Evolutionary conservation across 2,113 vertebrate species (phyloP), one percentile per base, ranked within the genome.

Genomic region (Zosterops lateralis): DNA sequence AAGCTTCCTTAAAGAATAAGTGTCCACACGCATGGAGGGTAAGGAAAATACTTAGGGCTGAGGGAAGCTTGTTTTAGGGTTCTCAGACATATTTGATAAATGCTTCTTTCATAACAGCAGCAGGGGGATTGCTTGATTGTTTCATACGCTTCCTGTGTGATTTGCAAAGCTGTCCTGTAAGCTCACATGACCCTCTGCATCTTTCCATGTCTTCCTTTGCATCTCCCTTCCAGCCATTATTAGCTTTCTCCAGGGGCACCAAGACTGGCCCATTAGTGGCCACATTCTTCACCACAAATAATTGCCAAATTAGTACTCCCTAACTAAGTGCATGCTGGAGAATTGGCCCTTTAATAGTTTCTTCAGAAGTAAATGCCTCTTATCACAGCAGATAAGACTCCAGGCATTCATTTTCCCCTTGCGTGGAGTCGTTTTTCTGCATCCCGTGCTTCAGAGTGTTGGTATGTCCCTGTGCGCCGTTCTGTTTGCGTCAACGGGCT

Each of bases 221-320:
- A 0, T 73, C 22, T 62, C 25, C 54, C 32, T 93, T 73, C 32
- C 72, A 84, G 67, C 14, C 75, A 25, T 42, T 70, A 71, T 62
- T 85, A 62, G 65, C 50, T 86, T 94, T 88, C 60, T 74, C 53
- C 80, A 89, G 7, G 29, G 60, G 44, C 74, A 90, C 53, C 29
- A 58, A 90, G 54, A 47, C 51, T 71, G 71, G 48, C 40, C 75
- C 65, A 64, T 90, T 94, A 93, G 67, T 11, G 40, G 44, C 16
- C 64, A 53, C 87, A 91, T 94, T 74, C 78, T 86, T 95, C 67
- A 71, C 61, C 82, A 53, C 75, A 88, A 94, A 89, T 91, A 91
- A 92, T 92, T 91, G 78, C 82, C 85, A 95, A 96, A 95, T 96
- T 95, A 95, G 72, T 94, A 95, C 85, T 92, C 93, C 56, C 68